Base-by-base conservation (phyloP, 2,888 invertebrate genomes). In the Schizaphis graminum region DNA sequence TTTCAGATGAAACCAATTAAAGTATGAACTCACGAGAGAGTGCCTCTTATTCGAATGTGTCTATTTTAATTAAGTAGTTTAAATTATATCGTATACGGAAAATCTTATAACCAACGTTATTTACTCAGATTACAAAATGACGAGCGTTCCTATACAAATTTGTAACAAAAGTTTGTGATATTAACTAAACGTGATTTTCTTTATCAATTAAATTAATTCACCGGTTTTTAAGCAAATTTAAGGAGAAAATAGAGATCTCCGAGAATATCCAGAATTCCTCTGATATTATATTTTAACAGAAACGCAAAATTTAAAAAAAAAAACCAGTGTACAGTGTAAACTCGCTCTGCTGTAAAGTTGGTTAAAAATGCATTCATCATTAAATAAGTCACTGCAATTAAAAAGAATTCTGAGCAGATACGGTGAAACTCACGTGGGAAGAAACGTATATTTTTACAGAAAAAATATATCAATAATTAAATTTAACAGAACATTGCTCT, bases 1-100 rank as follows among this genome's bases (percentile, higher is more conserved):
- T 86, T 86, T 86, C 86, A 28, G 28, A 86, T 86, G 47, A 86
- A 86, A 44, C 47, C 47, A 86, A 86, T 86, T 47, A 47, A 86
- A 44, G 26, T 44, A 47, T 47, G 16, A 4, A 28, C 44, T 86
- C 13, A 13, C 13, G 8, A 16, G 47, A 44, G 28, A 28, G 47
- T 28, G 13, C n/a, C 26, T 86, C 47, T 44, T 86, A 86, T 13
- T 86, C 86, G 5, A 85, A 85, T 85, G 7, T 86, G 86, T 86
- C 47, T 47, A 28, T 86, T 47, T 47, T 86, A 86, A 47, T 86
- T 86, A 86, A 5, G 28, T 77, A 47, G 13, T 16, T 77, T 77
- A 35, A 77, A 77, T 16, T 35, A 35, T 77, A 86, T 44, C 47
- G 86, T 85, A 85, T 26, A 85, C 44, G 85, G 11, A 4, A 86